Evolutionary conservation across 2,888 invertebrate genomes (phyloP), one percentile per base, ranked within the genome.

Genomic region (Eilema caniola): DNA sequence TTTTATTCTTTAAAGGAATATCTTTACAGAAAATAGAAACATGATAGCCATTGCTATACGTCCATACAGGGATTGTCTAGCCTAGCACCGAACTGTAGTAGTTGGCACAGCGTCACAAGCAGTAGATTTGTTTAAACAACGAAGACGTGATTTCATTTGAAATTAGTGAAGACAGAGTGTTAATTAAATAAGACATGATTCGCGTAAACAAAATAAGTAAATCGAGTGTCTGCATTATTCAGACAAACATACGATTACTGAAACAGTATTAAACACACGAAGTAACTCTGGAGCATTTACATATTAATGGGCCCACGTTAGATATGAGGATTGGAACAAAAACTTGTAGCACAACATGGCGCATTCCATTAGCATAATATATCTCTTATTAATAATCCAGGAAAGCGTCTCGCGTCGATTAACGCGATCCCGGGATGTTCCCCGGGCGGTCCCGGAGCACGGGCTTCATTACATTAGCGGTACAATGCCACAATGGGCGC

Each of bases 391-490:
- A 82, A 82, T 82, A 81, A 74, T 75, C 64, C 67, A 73, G 70
- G 71, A 59, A 68, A 73, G 74, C 63, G 71, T 67, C 71, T 74
- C 74, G 60, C 70, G 70, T 80, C 81, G 76, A 79, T 78, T 75
- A 76, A 72, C 75, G 72, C 70, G 66, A 64, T 71, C 77, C 65
- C 71, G 71, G 73, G 71, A 75, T 74, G 66, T 41, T 79, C 47
- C 62, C 64, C 56, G 62, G 62, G 62, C 0, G 72, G 62, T 66
- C 70, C 71, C 75, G 68, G 65, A 60, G 73, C 70, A 66, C 57
- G 67, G 65, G 71, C 73, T 83, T 71, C 80, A 82, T 82, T 82
- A 82, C 82, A 82, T 82, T 82, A 82, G 72, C 59, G 70, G 66
- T 28, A 77, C 75, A 82, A 77, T 81, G 69, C 41, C 71, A 79